Percentiles rank a stretch among this genome's conserved stretches.
Conservation (phyloP, 1,140 invertebrate genomes). For the Thaumatotibia leucotreta region DNA sequence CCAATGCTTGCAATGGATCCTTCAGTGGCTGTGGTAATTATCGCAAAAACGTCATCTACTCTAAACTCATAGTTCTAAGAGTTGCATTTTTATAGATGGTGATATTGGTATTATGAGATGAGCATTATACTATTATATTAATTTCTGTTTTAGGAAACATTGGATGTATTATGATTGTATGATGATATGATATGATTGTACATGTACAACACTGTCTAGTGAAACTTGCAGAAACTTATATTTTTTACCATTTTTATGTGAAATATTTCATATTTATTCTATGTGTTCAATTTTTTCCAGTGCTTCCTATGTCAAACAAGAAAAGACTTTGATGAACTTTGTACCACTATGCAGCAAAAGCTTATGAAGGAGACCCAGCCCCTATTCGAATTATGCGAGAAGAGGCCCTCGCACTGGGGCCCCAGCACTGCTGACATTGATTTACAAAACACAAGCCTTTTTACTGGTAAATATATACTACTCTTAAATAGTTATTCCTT, state of each 20-base stretch:
- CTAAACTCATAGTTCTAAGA: no score
- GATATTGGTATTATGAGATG: no score
- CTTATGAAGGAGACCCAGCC: slow-evolving; percentile 85
- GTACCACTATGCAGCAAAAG: slow-evolving; percentile 81
- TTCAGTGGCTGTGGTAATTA: slow-evolving; percentile 91
- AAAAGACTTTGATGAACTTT: slow-evolving; percentile 89
- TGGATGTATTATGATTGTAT: no score
- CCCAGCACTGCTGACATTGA: slow-evolving; percentile 60
- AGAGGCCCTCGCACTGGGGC: slow-evolving; percentile 84
- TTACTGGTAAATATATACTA: slow-evolving; percentile 47
- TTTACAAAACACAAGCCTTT: slow-evolving; percentile 55
- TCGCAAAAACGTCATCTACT: no score
- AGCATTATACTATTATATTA: no score
- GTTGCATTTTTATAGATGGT: no score
- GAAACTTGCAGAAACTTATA: no score
- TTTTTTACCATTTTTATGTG: background rate
- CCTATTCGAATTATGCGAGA: slow-evolving; percentile 87
- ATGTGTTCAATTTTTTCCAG: slow-evolving; percentile 78
- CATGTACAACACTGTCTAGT: no score
- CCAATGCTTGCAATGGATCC: slow-evolving; percentile 94
- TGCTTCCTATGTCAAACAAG: slow-evolving; percentile 94
- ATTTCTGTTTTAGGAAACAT: no score
- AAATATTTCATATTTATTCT: background rate
- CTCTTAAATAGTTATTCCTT: no score
- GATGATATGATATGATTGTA: no score